Evolutionary conservation across 1,140 invertebrate species (phyloP), one percentile per base, ranked within the genome.

Genomic region (Arctopsyche grandis): DNA sequence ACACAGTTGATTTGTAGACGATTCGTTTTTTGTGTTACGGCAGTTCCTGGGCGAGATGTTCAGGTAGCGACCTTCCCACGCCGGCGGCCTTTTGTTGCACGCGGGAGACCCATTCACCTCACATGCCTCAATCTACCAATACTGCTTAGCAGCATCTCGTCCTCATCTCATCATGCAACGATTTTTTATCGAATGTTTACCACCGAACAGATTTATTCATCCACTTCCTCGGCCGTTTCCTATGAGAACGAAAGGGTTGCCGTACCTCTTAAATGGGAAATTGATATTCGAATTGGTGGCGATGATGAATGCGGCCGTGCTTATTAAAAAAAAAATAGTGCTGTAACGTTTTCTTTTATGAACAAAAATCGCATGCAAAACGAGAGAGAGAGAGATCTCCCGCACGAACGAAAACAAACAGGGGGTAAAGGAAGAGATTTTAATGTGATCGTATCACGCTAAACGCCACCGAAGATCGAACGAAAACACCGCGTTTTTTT

Each of bases 61-160:
- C 81, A 80, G 81, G 81, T 82, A 80, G 48, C 52, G 79, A 80
- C 81, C 81, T 80, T 82, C 78, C 78, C 78, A 80, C 81, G 81
- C 78, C 79, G 81, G 75, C 66, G 19, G 74, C 16, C 74, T 71
- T 46, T 71, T 71, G 69, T 71, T 71, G 38, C 38, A 69, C 66
- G 26, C 26, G 29, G 58, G 58, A 63, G 66, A 71, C 69, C 69
- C 69, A 71, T 71, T 71, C 69, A 71, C 69, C 69, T 71, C 24
- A 48, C 69, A 71, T 44, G 24, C 74, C 29, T 29, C 56, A 26
- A 29, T 38, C 48, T 58, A 19, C 43, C 46, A 75, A 44, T 26
- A 56, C 38, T 71, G 16, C 22, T 16, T 19, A 5, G 69, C 46
- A 46, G 46, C 46, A 44, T 52, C 46, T 24, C 38, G 46, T 71